Evolutionary conservation across 2,797 vertebrate genomes (phyloP).

Genomic region (Kryptopterus vitreolus): DNA sequence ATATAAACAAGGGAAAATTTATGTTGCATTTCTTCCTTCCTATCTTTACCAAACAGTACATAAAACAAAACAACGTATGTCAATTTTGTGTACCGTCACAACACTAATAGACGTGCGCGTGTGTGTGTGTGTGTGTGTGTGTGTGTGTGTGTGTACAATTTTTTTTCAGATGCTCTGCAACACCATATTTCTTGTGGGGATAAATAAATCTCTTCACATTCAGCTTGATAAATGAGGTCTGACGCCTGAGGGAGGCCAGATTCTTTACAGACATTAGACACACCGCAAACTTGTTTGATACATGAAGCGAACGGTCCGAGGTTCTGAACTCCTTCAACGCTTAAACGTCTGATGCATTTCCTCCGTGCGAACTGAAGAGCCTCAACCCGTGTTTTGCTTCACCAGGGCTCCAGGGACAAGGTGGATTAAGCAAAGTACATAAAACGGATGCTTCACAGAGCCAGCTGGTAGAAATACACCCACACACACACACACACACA

Average conservation of each 20-base stretch:
- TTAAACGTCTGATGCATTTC: conserved; percentile 10
- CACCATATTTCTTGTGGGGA: background rate
- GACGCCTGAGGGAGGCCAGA: background rate
- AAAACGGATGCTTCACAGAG: conserved; percentile 41
- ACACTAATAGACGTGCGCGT: too few relatives aligned
- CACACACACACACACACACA: conserved; percentile 31
- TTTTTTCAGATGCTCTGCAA: too few relatives aligned
- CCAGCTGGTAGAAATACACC: conserved; percentile 23
- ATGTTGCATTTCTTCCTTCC: too few relatives aligned
- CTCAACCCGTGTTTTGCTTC: conserved; percentile 31
- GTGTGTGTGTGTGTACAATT: too few relatives aligned
- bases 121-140: too few relatives aligned
- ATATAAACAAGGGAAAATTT: too few relatives aligned
- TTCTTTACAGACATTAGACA: background rate
- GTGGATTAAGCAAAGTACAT: conserved; percentile 31
- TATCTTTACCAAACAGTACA: too few relatives aligned
- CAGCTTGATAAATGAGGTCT: background rate
- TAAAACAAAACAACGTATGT: too few relatives aligned
- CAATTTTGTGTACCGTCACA: too few relatives aligned
- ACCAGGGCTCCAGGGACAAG: conserved; percentile 29
- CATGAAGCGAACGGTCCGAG: background rate
- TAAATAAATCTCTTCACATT: background rate
- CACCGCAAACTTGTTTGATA: background rate
- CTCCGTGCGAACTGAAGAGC: conserved; percentile 17
- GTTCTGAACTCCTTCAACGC: background rate